Base-by-base conservation (phyloP, 2,888 invertebrate species). In the Troides oblongomaculatus region DNA sequence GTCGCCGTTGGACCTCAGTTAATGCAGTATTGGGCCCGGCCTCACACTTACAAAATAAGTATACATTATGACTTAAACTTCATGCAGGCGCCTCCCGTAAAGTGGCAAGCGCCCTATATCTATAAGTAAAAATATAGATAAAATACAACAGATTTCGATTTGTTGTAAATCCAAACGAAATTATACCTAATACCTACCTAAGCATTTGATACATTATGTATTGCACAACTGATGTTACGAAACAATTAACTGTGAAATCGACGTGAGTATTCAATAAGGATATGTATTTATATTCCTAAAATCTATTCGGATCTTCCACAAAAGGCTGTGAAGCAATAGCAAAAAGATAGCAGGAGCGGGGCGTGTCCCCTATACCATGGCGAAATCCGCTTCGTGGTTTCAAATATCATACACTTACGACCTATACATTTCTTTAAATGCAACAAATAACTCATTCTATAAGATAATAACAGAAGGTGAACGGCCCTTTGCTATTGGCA, bases 1-100 rank as follows among this genome's bases (percentile, higher is more conserved):
- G 85, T 84, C 85, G 90, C 89, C 88, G 82, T 81, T 77, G 80
- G 89, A 87, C 91, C 88, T 89, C 86, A 78, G 82, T 81, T 90
- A 92, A 91, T 92, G 92, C 92, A 91, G 85, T 90, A 90, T 90
- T 91, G 90, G 92, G 92, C 92, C 92, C 92, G 92, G 92, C 92
- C 92, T 90, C 86, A 85, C 66, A 79, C 90, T 90, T 90, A 90
- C 79, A 88, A 86, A 88, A 87, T 91, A 90, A 90, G 89, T 89
- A 90, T 81, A 90, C 83, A 90, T 83, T 90, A 92, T 91, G 92
- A 92, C 92, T 92, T 89, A 90, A 86, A 86, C 83, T 82, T 77
- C 78, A 77, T 84, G 82, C 84, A 80, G 79, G 72, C 74, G 73
- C 79, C 75, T 77, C 73, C 53, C 78, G 80, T 81, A 81, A 86